Evolutionary conservation across 1,140 invertebrate species (phyloP), one percentile per base, ranked within the genome.

Genomic region (Euglossa dilemma): DNA sequence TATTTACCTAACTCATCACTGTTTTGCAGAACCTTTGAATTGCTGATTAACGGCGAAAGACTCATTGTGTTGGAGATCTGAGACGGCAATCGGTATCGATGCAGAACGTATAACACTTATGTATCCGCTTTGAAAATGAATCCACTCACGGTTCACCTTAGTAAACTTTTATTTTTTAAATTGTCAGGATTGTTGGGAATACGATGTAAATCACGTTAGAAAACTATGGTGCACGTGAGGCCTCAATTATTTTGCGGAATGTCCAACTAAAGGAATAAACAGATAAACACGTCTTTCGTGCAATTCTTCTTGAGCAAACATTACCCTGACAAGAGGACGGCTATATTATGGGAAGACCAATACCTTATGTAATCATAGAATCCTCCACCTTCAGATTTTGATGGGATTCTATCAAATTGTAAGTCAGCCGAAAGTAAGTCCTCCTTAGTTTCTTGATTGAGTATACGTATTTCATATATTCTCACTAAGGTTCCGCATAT

Each of bases 1-100:
- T 56, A 45, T 72, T 87, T 75, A 92, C 91, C 90, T 25, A 69
- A 71, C 8, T 80, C 80, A n/a, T 90, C 85, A 28, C 18, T 84
- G 25, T 84, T 90, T 63, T 64, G 83, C n/a, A 57, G 63, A 23
- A 84, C 69, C 43, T 82, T 90, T 2, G 86, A 54, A 6, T 57
- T 75, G 1, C 71, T 69, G n/a, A 90, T 88, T 23, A 83, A 57
- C 4, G 91, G 59, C 4, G 89, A 87, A 50, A 91, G 70, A 23
- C 56, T 83, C 25, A 84, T 36, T 70, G 89, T 90, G 47, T 84
- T 85, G 2, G 74, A 72, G 20, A 88, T 86, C 16, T 87, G 81
- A 5, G 79, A n/a, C 23, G 88, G 83, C 4, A 89, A 28, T 54
- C 87, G 88, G 18, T 89, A 78, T 5, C 69, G 43, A 43, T 90